phyloP scores from a whole-genome alignment of 2,113 vertebrate genomes.

The Elephantulus edwardii region DNA sequence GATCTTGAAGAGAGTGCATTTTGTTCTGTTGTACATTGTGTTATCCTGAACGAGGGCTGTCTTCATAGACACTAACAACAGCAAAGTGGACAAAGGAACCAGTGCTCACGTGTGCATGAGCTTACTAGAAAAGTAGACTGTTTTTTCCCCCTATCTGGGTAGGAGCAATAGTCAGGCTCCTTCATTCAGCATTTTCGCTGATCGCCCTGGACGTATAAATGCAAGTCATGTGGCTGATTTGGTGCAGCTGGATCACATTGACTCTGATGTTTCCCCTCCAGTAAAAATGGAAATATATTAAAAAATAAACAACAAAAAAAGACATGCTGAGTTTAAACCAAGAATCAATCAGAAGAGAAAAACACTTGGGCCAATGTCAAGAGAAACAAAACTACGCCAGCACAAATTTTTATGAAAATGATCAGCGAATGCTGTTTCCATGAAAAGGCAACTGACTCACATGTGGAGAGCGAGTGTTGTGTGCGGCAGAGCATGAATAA shows the following conservation, averaged over 20 bases:
- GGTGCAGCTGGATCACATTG: neutral
- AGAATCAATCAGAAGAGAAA: conserved; percentile 77
- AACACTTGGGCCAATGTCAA: conserved; percentile 81
- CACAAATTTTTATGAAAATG: conserved; percentile 80
- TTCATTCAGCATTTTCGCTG: neutral
- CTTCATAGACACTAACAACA: neutral
- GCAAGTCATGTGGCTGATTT: neutral
- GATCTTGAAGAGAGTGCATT: neutral
- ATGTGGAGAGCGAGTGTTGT: conserved; percentile 48
- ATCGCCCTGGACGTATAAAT: neutral
- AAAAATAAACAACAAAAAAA: conserved; percentile 40
- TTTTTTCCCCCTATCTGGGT: fast-evolving
- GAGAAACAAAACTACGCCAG: conserved; percentile 76
- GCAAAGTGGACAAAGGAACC: neutral
- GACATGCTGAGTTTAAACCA: conserved; percentile 64
- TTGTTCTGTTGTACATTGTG: neutral
- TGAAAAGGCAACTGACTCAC: conserved; percentile 74
- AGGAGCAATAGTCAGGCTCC: neutral
- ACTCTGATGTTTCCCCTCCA: conserved; percentile 54
- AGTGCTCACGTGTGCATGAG: fast-evolving
- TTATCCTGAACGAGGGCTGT: neutral
- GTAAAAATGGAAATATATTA: conserved; percentile 73
- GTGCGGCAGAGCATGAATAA: conserved; percentile 32
- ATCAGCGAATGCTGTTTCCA: conserved; percentile 77
- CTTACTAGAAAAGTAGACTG: neutral